A percentile compares a stretch with the other conserved stretches of the same genome.
Evolutionary conservation across 2,797 vertebrate species (phyloP).

Genomic region (Ptychadena robeensis): DNA sequence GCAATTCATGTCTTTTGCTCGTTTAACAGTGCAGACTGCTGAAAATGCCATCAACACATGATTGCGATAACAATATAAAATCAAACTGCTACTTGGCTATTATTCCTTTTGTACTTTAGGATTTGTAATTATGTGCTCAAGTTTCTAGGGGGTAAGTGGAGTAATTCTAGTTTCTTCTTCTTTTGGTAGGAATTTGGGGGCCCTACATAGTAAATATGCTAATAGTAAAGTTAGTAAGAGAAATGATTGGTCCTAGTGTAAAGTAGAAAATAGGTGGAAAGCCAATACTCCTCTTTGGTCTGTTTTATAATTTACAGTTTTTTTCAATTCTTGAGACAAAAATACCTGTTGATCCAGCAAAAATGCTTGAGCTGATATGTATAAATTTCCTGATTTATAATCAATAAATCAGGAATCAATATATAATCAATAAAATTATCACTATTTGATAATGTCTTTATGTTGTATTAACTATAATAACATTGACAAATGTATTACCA

Average conservation of each 20-base stretch:
- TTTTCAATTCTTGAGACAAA: too few relatives aligned
- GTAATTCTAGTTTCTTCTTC: neutral
- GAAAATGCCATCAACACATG: slow-evolving; percentile 11
- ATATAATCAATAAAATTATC: too few relatives aligned
- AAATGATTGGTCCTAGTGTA: neutral
- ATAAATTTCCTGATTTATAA: too few relatives aligned
- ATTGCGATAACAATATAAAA: slow-evolving; percentile 9
- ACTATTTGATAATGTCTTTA: too few relatives aligned
- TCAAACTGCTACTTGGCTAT: slow-evolving; percentile 2
- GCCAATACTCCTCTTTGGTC: neutral
- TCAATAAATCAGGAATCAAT: too few relatives aligned
- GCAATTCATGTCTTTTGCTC: slow-evolving; percentile 1
- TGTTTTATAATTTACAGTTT: neutral
- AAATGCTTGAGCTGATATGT: too few relatives aligned
- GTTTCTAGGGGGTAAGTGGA: neutral
- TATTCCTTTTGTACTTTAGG: neutral
- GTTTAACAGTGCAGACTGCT: slow-evolving; percentile 2
- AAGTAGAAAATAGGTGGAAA: neutral
- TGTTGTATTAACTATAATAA: too few relatives aligned
- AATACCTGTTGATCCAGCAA: too few relatives aligned
- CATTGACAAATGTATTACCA: too few relatives aligned
- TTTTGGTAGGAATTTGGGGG: neutral
- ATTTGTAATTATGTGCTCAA: neutral
- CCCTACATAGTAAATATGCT: neutral
- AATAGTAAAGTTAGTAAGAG: neutral